Evolutionary conservation across 2,888 invertebrate genomes (phyloP).

Genomic region (Schizaphis graminum): DNA sequence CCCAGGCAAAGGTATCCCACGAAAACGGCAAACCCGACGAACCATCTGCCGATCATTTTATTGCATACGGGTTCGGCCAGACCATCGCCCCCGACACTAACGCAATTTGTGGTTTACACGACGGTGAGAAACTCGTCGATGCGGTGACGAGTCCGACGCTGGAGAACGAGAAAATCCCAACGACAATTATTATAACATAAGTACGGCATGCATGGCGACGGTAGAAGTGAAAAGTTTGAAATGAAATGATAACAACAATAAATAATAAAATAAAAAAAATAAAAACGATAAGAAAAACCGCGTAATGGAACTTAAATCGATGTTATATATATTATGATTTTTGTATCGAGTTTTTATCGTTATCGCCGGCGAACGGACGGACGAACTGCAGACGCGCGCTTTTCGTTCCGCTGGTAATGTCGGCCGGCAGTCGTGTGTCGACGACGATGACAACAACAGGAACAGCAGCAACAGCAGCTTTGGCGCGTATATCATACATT

Average conservation of each 20-base stretch:
- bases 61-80: not conserved
- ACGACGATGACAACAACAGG: not conserved
- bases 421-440: constrained; percentile 26
- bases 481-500: not conserved
- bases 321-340: not conserved
- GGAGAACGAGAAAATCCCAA: not conserved
- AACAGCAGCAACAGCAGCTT: not conserved
- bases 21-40: constrained; percentile 74
- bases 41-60: constrained; percentile 60
- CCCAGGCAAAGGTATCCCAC: constrained; percentile 84
- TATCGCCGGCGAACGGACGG: constrained; percentile 4
- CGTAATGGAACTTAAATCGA: not conserved
- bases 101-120: not conserved
- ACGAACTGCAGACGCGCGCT: constrained; percentile 22
- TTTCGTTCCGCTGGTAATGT: constrained; percentile 33
- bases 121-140: not conserved
- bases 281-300: not conserved
- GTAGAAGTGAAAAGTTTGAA: not conserved
- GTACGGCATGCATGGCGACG: not conserved
- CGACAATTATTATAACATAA: not conserved
- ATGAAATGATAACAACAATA: not conserved
- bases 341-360: not conserved
- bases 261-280: not conserved
- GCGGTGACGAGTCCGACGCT: not conserved
- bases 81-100: not conserved